A percentile compares a stretch with the other conserved stretches of the same genome.
phyloP scores from a whole-genome alignment of 2,888 invertebrate species.

The Chydorus sphaericus region DNA sequence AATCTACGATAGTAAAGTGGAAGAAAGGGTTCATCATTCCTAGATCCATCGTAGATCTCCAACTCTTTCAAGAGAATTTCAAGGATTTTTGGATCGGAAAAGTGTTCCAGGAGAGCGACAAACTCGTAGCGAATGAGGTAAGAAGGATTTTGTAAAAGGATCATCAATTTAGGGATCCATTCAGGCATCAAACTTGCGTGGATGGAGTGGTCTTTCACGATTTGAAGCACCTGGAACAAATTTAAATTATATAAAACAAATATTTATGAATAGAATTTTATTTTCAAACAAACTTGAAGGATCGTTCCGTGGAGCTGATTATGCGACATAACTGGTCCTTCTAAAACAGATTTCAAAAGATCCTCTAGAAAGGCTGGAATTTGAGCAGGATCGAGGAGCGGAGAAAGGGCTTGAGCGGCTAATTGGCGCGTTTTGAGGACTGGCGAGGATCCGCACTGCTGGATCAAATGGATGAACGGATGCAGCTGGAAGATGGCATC shows the following conservation, averaged over 20 bases:
- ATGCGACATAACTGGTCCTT: slow-evolving; percentile 28
- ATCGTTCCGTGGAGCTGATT: slow-evolving; percentile 51
- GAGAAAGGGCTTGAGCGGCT: slow-evolving; percentile 52
- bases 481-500: slow-evolving; percentile 34
- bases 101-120: background rate
- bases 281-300: slow-evolving; percentile 39
- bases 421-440: slow-evolving; percentile 53
- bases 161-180: background rate
- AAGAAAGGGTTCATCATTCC: background rate
- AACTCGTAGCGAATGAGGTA: background rate
- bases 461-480: slow-evolving; percentile 1
- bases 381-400: slow-evolving; percentile 36
- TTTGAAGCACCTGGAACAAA: background rate
- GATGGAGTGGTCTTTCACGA: background rate
- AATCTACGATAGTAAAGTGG: background rate
- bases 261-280: background rate
- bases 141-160: background rate
- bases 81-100: background rate
- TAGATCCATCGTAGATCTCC: background rate
- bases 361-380: slow-evolving; percentile 23
- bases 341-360: slow-evolving; percentile 26
- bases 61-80: background rate
- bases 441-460: slow-evolving; percentile 47
- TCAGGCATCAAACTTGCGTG: too few relatives aligned
- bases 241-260: background rate